A percentile compares a stretch with the other conserved stretches of the same genome.
These are phyloP conservation scores for Drosophila glabriapex DNA, from an alignment of 2,888 invertebrate genomes.

Conservation along the genomic window DNA sequence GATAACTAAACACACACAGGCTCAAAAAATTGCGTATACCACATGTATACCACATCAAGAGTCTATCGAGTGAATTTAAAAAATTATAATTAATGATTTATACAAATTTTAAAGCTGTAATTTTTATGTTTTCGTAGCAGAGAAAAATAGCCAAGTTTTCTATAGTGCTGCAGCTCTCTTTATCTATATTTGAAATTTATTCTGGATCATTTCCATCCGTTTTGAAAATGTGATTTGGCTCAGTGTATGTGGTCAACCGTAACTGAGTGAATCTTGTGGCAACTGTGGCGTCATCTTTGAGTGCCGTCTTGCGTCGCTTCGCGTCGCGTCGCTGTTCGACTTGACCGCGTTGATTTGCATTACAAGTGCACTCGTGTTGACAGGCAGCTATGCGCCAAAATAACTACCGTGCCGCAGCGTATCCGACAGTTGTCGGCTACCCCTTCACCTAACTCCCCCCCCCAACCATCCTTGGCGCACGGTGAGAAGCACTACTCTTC, in stretches of 20 bases:
- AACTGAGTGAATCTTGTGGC: conserved; percentile 32
- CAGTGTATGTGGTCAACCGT: conserved; percentile 5
- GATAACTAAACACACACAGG: background rate
- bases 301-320: conserved; percentile 27
- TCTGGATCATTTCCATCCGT: background rate
- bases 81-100: background rate
- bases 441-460: background rate
- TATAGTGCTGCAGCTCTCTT: background rate
- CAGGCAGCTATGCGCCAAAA: conserved; percentile 82
- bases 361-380: conserved; percentile 83
- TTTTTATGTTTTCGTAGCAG: background rate
- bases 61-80: background rate
- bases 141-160: background rate
- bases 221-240: background rate
- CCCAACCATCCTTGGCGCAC: background rate
- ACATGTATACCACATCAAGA: background rate
- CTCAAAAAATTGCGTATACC: background rate
- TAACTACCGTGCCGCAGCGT: conserved; percentile 79
- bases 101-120: background rate
- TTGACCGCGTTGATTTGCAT: conserved; percentile 83
- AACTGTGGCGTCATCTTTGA: conserved; percentile 59
- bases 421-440: conserved; percentile 19
- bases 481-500: background rate
- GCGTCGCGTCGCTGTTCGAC: conserved; percentile 53
- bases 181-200: background rate